Conservation (phyloP, 2,113 vertebrate genomes). For the Tragelaphus scriptus region DNA sequence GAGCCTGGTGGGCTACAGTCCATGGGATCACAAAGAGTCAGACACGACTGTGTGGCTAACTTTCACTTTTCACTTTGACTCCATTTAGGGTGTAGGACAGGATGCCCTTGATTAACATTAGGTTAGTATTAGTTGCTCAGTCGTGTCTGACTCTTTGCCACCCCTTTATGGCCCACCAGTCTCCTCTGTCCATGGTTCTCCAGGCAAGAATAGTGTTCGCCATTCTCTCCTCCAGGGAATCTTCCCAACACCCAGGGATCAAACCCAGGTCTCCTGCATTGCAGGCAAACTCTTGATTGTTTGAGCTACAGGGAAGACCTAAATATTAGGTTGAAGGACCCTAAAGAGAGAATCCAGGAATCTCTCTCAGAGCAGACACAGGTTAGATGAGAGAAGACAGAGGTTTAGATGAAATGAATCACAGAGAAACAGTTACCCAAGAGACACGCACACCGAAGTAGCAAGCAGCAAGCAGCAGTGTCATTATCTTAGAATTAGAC, state of each 20-base stretch:
- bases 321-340: background rate
- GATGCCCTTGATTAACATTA: background rate
- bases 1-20: too few species aligned
- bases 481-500: background rate
- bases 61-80: background rate
- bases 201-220: background rate
- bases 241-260: background rate
- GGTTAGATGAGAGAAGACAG: background rate
- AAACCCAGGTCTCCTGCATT: background rate
- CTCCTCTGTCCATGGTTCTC: background rate
- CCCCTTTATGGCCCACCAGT: background rate
- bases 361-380: background rate
- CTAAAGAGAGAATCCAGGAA: background rate
- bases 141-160: background rate
- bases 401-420: background rate
- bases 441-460: rapidly evolving
- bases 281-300: background rate
- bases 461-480: background rate
- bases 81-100: background rate
- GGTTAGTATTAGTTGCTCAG: background rate
- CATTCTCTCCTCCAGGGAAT: background rate
- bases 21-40: rapidly evolving
- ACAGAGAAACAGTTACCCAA: background rate
- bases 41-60: too few species aligned
- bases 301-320: background rate